Evolutionary conservation across 2,797 vertebrate species (phyloP).

Genomic region (Clamator glandarius): DNA sequence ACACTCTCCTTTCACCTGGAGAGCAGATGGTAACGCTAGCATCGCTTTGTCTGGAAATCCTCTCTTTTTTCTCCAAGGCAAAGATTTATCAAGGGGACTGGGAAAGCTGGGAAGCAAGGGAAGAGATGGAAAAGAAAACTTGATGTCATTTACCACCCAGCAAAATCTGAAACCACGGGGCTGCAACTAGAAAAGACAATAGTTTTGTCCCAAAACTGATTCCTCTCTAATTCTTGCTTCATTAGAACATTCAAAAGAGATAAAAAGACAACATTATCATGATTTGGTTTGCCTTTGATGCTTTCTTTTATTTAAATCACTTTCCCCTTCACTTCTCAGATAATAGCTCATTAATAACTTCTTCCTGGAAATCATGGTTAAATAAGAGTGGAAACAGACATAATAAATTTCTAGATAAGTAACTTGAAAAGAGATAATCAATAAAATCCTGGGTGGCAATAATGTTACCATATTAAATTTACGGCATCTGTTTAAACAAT

Average conservation of each 20-base stretch:
- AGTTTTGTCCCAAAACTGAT: not conserved
- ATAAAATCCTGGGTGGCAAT: conserved; percentile 72
- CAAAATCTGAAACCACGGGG: no score
- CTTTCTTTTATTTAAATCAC: conserved; percentile 22
- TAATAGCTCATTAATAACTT: conserved; percentile 60
- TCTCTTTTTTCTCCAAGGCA: no score
- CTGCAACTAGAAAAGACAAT: no score
- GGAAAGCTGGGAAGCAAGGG: no score
- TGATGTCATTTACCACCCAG: no score
- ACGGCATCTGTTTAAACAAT: conserved; percentile 72
- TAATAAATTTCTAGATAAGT: conserved; percentile 64
- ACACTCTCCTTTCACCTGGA: no score
- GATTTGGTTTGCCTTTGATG: conserved; percentile 7
- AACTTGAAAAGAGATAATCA: conserved; percentile 60
- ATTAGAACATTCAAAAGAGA: not conserved
- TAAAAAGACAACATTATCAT: not conserved
- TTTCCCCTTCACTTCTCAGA: not conserved
- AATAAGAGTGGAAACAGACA: conserved; percentile 46
- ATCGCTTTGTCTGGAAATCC: no score
- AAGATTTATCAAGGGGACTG: no score
- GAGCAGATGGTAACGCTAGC: no score
- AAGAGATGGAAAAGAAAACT: no score
- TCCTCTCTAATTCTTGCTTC: not conserved
- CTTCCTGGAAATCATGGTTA: conserved; percentile 38
- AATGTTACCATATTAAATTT: conserved; percentile 68